Evolutionary conservation across 2,888 invertebrate species (phyloP).

Genomic region (Amphiduros pacificus): DNA sequence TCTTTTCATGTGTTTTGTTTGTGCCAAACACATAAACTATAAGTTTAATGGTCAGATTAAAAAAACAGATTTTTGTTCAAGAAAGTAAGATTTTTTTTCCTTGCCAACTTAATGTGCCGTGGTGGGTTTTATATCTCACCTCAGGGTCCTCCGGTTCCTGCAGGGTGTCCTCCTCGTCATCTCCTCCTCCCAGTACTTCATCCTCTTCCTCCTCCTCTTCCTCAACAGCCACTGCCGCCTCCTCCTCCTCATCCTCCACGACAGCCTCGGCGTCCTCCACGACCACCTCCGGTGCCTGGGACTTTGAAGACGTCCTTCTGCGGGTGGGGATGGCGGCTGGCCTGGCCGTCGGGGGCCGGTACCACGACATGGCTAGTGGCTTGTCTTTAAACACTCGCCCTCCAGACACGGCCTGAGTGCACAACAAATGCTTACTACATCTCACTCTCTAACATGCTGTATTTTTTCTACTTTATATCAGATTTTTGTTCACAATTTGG

Average conservation of each 20-base stretch:
- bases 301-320: no score
- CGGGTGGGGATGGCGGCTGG: neutral
- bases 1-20: no score
- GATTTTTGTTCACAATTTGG: no score
- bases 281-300: neutral
- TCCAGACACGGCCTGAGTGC: constrained; percentile 37
- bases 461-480: no score
- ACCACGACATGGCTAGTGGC: constrained; percentile 48
- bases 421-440: neutral
- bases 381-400: constrained; percentile 45
- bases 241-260: constrained; percentile 13
- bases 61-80: no score
- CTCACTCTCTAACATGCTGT: no score
- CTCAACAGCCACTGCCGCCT: constrained; percentile 6
- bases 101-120: neutral
- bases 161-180: neutral
- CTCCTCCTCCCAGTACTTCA: neutral
- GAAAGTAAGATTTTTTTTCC: no score
- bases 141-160: constrained; percentile 5
- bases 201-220: constrained; percentile 17
- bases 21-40: no score
- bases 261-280: neutral
- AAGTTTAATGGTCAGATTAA: no score
- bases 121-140: constrained; percentile 2
- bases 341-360: constrained; percentile 17